Base-by-base conservation (phyloP, 2,797 vertebrate genomes). In the Naso thynnoides region DNA sequence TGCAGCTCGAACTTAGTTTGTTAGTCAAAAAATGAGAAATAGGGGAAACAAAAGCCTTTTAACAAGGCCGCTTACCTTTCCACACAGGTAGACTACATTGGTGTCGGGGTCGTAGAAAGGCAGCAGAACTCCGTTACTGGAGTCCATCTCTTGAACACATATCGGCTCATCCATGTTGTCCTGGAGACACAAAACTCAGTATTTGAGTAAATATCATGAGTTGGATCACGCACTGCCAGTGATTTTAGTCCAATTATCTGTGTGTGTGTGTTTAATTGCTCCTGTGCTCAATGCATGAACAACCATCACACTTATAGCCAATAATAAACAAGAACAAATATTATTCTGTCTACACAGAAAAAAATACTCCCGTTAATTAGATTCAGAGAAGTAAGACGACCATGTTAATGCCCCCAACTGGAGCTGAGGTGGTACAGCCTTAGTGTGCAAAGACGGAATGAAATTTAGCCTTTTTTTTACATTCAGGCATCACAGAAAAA, bases 81-180 rank as follows among this genome's bases (percentile, higher is more conserved):
- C 98, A 86, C 98, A 99, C 68, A 99, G 87, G 93, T 98, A 99
- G 69, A 99, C 96, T 21, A 99, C 88, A 69, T 84, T 99, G 84
- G 98, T 99, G 88, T 99, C 98, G 0, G 98, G 95, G 81, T 99
- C 98, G 0, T 99, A 99, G 90, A 99, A 99, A 0, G 98, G 98
- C 61, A 99, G 94, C 89, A 99, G 89, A 8, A 99, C 96, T 6
- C 98, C 98, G 0, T 99, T 99, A 91, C 98, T 99, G 66, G 95
- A 95, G 93, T 99, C 98, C 97, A 99, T 98, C 91, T 99, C 98
- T 9, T 98, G 98, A 67, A 98, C 96, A 42, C 97, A 96, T 56
- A 99, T 97, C 0, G 97, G 97, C 71, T 99, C 98, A 4, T 98
- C 96, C 96, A 99, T 96, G 86, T 93, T 99, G 90, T 98, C 96